Evolutionary conservation across 1,140 invertebrate genomes (phyloP).

Genomic region (Epicauta chinensis): DNA sequence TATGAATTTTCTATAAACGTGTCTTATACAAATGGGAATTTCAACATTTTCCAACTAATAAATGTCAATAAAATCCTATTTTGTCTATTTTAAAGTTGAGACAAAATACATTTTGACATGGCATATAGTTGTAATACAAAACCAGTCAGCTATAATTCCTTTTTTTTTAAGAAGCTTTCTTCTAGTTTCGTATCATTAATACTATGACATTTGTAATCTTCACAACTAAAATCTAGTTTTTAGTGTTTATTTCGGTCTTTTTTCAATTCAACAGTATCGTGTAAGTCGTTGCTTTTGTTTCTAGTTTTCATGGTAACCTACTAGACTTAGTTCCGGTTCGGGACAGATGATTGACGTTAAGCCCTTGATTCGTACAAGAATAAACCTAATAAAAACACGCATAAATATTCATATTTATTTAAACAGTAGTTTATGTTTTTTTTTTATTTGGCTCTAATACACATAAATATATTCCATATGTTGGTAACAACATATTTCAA

Average conservation of each 20-base stretch:
- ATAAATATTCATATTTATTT: conserved; percentile 27
- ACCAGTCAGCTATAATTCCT: conserved; percentile 19
- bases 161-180: too few species aligned
- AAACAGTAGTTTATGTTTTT: conserved; percentile 20
- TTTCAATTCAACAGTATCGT: too few species aligned
- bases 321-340: conserved; percentile 15
- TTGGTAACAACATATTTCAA: conserved; percentile 23
- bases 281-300: too few species aligned
- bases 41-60: conserved; percentile 6
- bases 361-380: conserved; percentile 6
- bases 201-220: conserved; percentile 22
- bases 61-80: conserved; percentile 4
- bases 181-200: neutral
- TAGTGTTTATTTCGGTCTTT: too few species aligned
- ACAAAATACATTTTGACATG: conserved; percentile 20
- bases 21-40: conserved; percentile 6
- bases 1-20: conserved; percentile 1
- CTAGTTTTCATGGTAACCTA: too few species aligned
- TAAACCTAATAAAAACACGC: conserved; percentile 9
- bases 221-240: neutral
- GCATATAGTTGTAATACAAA: conserved; percentile 23
- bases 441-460: conserved; percentile 9
- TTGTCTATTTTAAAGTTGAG: conserved; percentile 3
- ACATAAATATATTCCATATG: conserved; percentile 25
- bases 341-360: conserved; percentile 25